Percentiles rank a stretch among this genome's conserved stretches.
phyloP scores from a whole-genome alignment of 2,888 invertebrate species.

The Monochamus alternatus region DNA sequence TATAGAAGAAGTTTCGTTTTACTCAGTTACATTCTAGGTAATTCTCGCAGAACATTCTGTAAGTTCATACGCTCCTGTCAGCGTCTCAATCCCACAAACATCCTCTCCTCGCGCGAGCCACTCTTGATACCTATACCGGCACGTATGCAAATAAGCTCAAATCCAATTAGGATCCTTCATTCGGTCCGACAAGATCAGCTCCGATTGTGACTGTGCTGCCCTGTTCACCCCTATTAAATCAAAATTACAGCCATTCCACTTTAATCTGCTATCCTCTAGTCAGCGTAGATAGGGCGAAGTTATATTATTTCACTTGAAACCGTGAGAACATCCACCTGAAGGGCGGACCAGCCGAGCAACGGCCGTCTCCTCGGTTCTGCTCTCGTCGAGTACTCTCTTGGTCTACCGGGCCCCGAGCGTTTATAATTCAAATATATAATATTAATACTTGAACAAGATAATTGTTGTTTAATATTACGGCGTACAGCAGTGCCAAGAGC shows the following conservation, averaged over 20 bases:
- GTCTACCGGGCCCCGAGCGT: slow-evolving; percentile 58
- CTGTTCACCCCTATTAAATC: slow-evolving; percentile 41
- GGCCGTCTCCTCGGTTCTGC: slow-evolving; percentile 24
- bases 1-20: too few species aligned
- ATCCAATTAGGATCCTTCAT: slow-evolving; percentile 14
- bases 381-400: slow-evolving; percentile 15
- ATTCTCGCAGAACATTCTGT: neutral
- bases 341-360: slow-evolving; percentile 54
- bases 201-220: slow-evolving; percentile 11
- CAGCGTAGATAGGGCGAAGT: slow-evolving; percentile 54
- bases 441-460: slow-evolving; percentile 66
- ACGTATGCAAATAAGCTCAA: neutral
- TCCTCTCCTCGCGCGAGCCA: neutral
- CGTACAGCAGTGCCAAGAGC: slow-evolving; percentile 52
- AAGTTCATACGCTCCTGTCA: neutral
- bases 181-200: neutral
- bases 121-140: neutral
- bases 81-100: neutral
- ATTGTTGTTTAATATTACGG: slow-evolving; percentile 62
- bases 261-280: slow-evolving; percentile 47
- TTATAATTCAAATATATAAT: slow-evolving; percentile 64
- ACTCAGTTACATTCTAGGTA: too few species aligned
- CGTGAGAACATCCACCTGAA: slow-evolving; percentile 64
- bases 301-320: slow-evolving; percentile 61
- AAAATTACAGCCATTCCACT: slow-evolving; percentile 46